Evolutionary conservation across 92 coral and sea anemone genomes (phyloP), one percentile per base, ranked within the genome.

Genomic region (Epizoanthus fatuus): DNA sequence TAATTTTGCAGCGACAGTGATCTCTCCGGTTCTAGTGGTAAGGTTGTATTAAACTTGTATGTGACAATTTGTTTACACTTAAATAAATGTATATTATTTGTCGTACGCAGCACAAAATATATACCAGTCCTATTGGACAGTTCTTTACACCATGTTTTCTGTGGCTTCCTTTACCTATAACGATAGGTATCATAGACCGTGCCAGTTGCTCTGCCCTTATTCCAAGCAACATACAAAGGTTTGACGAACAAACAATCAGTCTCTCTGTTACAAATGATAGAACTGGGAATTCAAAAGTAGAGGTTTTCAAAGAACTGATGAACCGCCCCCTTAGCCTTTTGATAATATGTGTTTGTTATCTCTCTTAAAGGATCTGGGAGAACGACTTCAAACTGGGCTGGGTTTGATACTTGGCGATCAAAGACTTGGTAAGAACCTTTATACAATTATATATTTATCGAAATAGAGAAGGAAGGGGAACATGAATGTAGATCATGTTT

Each of bases 1-100:
- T 25, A 63, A 51, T 29, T 92, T 92, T 74, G 57, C 89, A 25
- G 15, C 75, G 11, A 64, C 54, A 13, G 68, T 86, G 8, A 60
- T 92, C 45, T 84, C 62, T 51, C 95, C 93, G 25, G 81, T 89
- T 8, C 39, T 89, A 78, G 57, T 44, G 71, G 95, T 92, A 77
- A 15, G 91, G 14, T 3, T 4, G n/a, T 3, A 12, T 14, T 10
- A 4, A 37, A 3, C 37, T 56, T 15, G 25, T 22, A 4, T 7
- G 2, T 7, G 63, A 4, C 11, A 15, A 15, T 15, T 4, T 6
- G 22, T 7, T 56, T 7, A n/a, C 6, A 4, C 63, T 4, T 14
- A 16, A 14, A 3, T 19, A 56, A 56, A 6, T 5, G 0, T 9
- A 14, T 9, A 22, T 2, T 62, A 19, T 2, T n/a, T 62, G n/a